Conservation (phyloP, 2,797 vertebrate species). For the Sebastes itinus region DNA sequence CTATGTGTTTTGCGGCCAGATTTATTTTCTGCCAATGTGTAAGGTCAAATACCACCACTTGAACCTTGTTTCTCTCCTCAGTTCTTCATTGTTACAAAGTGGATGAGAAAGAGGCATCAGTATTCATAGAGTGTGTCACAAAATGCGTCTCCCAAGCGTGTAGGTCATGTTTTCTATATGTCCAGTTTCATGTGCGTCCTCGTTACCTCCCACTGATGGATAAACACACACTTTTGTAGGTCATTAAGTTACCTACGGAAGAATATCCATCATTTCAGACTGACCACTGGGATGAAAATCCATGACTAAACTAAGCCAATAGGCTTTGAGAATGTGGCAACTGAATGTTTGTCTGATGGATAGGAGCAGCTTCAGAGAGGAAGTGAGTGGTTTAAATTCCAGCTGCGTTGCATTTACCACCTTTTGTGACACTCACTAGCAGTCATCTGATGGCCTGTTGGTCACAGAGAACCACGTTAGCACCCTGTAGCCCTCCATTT, state of each 20-base stretch:
- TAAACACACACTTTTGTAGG: slow-evolving; percentile 23
- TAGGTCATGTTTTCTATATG: slow-evolving; percentile 31
- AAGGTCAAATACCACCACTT: slow-evolving; percentile 64
- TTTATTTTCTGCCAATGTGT: slow-evolving; percentile 67
- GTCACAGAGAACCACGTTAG: slow-evolving; percentile 29
- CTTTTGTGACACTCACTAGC: slow-evolving; percentile 22
- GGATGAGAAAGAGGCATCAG: slow-evolving; percentile 8
- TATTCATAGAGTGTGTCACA: slow-evolving; percentile 33
- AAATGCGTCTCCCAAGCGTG: not conserved
- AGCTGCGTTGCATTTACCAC: slow-evolving; percentile 4
- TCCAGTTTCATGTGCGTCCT: not conserved
- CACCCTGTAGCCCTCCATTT: slow-evolving; percentile 38
- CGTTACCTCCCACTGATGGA: slow-evolving; percentile 16
- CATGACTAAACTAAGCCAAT: slow-evolving; percentile 11
- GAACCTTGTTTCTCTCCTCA: slow-evolving; percentile 42
- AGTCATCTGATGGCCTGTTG: slow-evolving; percentile 21
- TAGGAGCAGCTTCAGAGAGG: slow-evolving; percentile 8
- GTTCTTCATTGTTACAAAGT: slow-evolving; percentile 12
- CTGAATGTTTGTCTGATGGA: slow-evolving; percentile 9
- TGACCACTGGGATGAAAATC: slow-evolving; percentile 1
- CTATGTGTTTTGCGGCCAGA: slow-evolving; percentile 61
- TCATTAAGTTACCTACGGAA: slow-evolving; percentile 18
- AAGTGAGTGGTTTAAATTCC: slow-evolving; percentile 34
- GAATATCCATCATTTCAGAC: slow-evolving; percentile 24
- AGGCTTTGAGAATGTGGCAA: not conserved